phyloP scores from a whole-genome alignment of 37 sponge, comb jelly and placozoan genomes.

The Petrosia ficiformis region DNA sequence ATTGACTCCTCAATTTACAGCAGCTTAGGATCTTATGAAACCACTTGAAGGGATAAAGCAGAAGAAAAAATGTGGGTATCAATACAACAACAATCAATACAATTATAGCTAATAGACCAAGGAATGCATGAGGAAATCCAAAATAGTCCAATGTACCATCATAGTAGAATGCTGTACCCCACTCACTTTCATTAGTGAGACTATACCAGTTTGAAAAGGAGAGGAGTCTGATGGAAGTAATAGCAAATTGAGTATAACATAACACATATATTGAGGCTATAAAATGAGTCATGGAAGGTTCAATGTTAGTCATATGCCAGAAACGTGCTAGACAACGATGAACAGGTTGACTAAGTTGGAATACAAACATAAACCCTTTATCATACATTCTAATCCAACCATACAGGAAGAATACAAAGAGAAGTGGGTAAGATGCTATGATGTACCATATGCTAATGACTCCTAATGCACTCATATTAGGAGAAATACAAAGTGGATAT shows the following conservation, averaged over 20 bases:
- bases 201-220: not conserved
- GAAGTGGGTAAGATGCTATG: constrained; percentile 13
- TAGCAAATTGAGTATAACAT: not conserved
- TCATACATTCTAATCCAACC: constrained; percentile 1
- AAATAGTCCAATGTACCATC: not conserved
- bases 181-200: not conserved
- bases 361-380: not conserved
- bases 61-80: not conserved
- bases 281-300: not conserved
- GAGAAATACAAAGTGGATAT: not conserved
- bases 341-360: constrained; percentile 7
- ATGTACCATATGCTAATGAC: constrained; percentile 11
- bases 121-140: not conserved
- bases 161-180: not conserved
- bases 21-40: not conserved
- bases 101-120: not conserved
- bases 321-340: not conserved
- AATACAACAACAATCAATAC: not conserved
- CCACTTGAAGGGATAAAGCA: not conserved
- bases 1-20: not conserved
- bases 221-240: not conserved
- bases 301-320: not conserved
- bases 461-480: not conserved
- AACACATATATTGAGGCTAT: constrained; percentile 15
- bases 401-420: constrained; percentile 13